Percentiles rank a stretch among this genome's conserved stretches.
Conservation (phyloP, 2,888 invertebrate species). For the Leptogaster cylindrica region DNA sequence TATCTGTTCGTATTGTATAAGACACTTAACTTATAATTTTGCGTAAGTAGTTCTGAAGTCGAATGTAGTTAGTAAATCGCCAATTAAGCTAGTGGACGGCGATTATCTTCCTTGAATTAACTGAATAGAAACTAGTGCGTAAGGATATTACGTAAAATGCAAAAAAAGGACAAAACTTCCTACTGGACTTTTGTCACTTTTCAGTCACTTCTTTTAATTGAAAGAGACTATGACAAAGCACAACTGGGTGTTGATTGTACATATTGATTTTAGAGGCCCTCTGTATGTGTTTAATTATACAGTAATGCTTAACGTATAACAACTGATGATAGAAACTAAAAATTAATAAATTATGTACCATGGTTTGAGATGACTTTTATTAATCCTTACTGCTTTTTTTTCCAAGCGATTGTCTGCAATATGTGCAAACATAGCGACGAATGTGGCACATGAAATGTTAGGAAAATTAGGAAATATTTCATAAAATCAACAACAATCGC, state of each 20-base stretch:
- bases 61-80: constrained; percentile 6
- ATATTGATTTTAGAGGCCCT: constrained; percentile 23
- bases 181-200: constrained; percentile 4
- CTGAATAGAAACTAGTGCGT: not conserved
- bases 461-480: no score
- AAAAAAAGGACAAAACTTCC: not conserved
- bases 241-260: constrained; percentile 10
- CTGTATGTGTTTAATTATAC: constrained; percentile 29
- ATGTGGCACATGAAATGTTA: no score
- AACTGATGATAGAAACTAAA: constrained; percentile 26
- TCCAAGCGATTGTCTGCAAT: no score
- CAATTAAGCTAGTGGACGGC: not conserved
- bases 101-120: not conserved
- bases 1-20: constrained; percentile 1
- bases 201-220: constrained; percentile 8
- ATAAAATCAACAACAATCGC: no score
- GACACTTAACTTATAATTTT: constrained; percentile 13
- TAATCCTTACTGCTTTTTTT: not conserved
- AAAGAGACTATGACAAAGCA: constrained; percentile 4
- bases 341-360: constrained; percentile 39
- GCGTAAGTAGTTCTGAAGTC: constrained; percentile 23
- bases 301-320: constrained; percentile 24
- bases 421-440: no score
- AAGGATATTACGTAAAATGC: not conserved
- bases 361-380: constrained; percentile 15